These are phyloP conservation scores for Andrena camellia DNA, from an alignment of 2,888 invertebrate genomes.

Conservation along the genomic window DNA sequence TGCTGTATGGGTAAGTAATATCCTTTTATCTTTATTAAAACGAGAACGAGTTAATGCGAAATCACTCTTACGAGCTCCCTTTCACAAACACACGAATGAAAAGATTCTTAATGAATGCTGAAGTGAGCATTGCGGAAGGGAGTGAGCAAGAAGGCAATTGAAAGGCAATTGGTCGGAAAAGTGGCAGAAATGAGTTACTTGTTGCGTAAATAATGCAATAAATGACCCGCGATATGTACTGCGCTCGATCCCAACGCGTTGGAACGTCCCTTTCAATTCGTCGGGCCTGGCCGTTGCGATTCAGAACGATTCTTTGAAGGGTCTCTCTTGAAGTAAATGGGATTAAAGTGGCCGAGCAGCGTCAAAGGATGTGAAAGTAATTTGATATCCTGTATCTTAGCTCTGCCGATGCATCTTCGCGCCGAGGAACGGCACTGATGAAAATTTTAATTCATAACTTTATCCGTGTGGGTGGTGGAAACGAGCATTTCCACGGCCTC, in stretches of 20 bases:
- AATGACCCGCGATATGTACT: conserved; percentile 47
- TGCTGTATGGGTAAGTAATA: too few relatives aligned
- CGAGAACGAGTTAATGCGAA: not conserved
- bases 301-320: conserved; percentile 62
- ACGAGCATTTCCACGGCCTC: not conserved
- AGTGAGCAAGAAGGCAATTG: not conserved
- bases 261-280: conserved; percentile 54
- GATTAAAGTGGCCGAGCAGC: conserved; percentile 65
- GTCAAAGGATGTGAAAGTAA: conserved; percentile 67
- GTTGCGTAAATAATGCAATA: conserved; percentile 66
- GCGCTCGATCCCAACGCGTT: conserved; percentile 57
- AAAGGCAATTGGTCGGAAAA: conserved; percentile 21
- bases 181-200: conserved; percentile 30
- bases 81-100: not conserved
- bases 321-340: conserved; percentile 62
- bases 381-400: conserved; percentile 66
- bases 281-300: conserved; percentile 28
- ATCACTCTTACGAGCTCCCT: not conserved
- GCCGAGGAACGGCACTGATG: conserved; percentile 43
- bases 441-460: conserved; percentile 46
- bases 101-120: conserved; percentile 1
- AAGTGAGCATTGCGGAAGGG: not conserved
- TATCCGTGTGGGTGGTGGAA: not conserved
- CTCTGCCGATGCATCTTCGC: conserved; percentile 23
- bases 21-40: too few relatives aligned